Percentiles rank a stretch among this genome's conserved stretches.
phyloP scores from a whole-genome alignment of 2,113 vertebrate species.

The Nicator chloris region DNA sequence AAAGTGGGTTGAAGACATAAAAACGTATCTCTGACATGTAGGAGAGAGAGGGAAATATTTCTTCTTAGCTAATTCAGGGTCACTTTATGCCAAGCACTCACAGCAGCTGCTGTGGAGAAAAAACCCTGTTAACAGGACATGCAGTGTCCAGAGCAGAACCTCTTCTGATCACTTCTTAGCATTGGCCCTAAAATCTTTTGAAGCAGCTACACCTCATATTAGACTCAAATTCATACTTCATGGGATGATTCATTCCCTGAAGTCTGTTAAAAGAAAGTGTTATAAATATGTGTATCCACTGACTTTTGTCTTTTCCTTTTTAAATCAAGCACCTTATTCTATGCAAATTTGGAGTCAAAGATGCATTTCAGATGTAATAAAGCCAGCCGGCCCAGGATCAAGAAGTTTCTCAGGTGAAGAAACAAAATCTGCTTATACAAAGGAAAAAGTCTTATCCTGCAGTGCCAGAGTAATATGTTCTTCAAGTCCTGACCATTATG shows the following conservation, averaged over 20 bases:
- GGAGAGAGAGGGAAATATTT: neutral
- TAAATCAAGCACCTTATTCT: conserved; percentile 36
- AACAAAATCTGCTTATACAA: conserved; percentile 47
- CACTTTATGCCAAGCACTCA: neutral
- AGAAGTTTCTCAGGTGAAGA: conserved; percentile 62
- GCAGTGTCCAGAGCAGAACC: neutral
- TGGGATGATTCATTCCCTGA: neutral
- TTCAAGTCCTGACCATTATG: conserved; percentile 59
- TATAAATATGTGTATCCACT: neutral
- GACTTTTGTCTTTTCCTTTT: conserved; percentile 44
- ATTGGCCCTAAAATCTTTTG: neutral
- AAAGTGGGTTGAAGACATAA: neutral
- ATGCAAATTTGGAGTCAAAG: conserved; percentile 17
- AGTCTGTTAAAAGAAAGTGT: neutral
- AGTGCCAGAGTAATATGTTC: conserved; percentile 56
- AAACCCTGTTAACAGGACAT: neutral
- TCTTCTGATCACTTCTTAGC: neutral
- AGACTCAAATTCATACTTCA: neutral
- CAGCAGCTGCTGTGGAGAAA: neutral
- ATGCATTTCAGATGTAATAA: conserved; percentile 27
- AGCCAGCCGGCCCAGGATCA: conserved; percentile 5
- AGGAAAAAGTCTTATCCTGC: conserved; percentile 44
- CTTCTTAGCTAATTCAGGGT: conserved; percentile 8
- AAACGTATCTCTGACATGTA: neutral
- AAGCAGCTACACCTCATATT: neutral